Percentiles rank a stretch among this genome's conserved stretches.
phyloP scores from a whole-genome alignment of 2,888 invertebrate species.

The Andrena haemorrhoa region DNA sequence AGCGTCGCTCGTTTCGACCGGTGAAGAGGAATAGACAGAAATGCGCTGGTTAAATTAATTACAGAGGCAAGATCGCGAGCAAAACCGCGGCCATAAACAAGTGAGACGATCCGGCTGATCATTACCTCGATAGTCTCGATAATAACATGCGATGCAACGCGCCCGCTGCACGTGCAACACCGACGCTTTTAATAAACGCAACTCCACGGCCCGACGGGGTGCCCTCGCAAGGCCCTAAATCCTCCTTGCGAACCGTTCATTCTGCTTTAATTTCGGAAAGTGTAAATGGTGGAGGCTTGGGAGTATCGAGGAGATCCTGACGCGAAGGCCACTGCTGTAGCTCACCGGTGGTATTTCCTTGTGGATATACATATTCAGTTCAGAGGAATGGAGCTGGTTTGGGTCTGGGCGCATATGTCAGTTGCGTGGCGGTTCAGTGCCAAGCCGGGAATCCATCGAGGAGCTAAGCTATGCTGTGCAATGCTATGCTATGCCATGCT shows the following conservation, averaged over 20 bases:
- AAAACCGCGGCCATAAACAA: slow-evolving; percentile 79
- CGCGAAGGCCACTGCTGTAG: no score
- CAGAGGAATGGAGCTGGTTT: no score
- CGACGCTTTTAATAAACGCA: slow-evolving; percentile 52
- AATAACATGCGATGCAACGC: slow-evolving; percentile 78
- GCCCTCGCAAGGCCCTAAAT: slow-evolving; percentile 5
- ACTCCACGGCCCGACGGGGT: slow-evolving; percentile 20
- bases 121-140: slow-evolving; percentile 78
- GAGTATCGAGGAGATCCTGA: no score
- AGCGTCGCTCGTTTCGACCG: slow-evolving; percentile 33
- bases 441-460: no score
- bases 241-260: not conserved
- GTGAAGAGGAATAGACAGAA: slow-evolving; percentile 67
- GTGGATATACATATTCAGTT: no score
- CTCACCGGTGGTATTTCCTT: no score
- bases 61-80: slow-evolving; percentile 75
- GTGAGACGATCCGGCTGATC: slow-evolving; percentile 78
- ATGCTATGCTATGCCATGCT: no score
- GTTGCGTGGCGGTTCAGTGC: no score
- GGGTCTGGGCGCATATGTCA: no score
- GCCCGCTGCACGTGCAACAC: slow-evolving; percentile 69
- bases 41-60: slow-evolving; percentile 80
- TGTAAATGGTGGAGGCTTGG: no score
- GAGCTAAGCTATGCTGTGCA: no score
- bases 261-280: not conserved